Evolutionary conservation across 2,888 invertebrate genomes (phyloP), one percentile per base, ranked within the genome.

Genomic region (Physocephala rufipes): DNA sequence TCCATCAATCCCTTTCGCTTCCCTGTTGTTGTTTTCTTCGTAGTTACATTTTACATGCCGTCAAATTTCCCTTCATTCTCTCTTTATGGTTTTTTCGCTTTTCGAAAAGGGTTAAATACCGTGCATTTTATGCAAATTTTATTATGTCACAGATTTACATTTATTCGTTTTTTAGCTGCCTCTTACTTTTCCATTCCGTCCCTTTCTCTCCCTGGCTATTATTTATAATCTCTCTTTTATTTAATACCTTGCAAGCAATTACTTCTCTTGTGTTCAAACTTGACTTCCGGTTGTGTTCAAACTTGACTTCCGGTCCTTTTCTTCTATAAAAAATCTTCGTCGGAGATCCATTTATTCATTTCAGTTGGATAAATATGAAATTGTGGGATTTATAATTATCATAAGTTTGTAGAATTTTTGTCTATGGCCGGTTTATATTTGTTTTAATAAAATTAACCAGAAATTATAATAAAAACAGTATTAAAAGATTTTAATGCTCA

Each of bases 91-190:
- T 55, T 55, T 55, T 24, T 26, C 28, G 24, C 28, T 45, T 47
- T 28, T 49, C 21, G 49, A 24, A 15, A 49, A 28, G 64, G 64
- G 43, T 64, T 64, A 64, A 64, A 64, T 64, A 64, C 13, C 65
- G 28, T 65, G 30, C 49, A 65, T 49, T 65, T 51, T 43, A 65
- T 65, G 65, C 43, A 65, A 51, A 65, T 65, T 51, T 65, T 49
- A 65, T 65, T 51, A 24, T 28, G 15, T 63, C 26, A 47, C 47
- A 36, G 30, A n/a, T 63, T 63, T 63, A 9, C 24, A n/a, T 36
- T 9, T 26, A 19, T 63, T 21, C 19, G 16, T 47, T 36, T 9
- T 24, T 43, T 47, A 45, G 19, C n/a, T 24, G 12, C 0, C 30
- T 30, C 7, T 36, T 36, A 2, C 36, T 62, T 59, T 26, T 59